Percentiles rank a stretch among this genome's conserved stretches.
Evolutionary conservation across 2,797 vertebrate species (phyloP).

Genomic region (Borostomias antarcticus): DNA sequence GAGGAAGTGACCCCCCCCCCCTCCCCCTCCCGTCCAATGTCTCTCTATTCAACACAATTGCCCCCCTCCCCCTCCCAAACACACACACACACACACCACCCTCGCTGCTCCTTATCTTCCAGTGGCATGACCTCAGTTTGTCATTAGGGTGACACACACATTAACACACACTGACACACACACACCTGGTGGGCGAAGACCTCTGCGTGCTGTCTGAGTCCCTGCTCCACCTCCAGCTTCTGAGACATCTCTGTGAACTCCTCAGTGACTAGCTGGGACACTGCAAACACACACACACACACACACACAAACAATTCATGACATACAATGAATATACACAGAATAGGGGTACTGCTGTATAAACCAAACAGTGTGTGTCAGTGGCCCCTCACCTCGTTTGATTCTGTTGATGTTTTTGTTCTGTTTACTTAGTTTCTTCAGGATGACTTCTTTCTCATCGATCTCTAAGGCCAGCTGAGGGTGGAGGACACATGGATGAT

Average conservation of each 20-base stretch:
- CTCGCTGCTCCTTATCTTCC: slow-evolving; percentile 19
- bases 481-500: background rate
- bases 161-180: slow-evolving; percentile 18
- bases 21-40: slow-evolving; percentile 18
- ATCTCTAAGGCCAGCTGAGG: slow-evolving; percentile 67
- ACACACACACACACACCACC: too few species aligned
- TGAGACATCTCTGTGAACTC: slow-evolving; percentile 78
- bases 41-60: slow-evolving; percentile 32
- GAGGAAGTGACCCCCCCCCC: slow-evolving; percentile 8
- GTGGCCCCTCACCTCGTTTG: slow-evolving; percentile 71
- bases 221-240: slow-evolving; percentile 80
- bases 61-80: slow-evolving; percentile 36
- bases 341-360: too few species aligned
- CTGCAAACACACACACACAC: slow-evolving; percentile 48
- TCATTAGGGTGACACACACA: slow-evolving; percentile 14
- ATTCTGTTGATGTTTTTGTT: slow-evolving; percentile 74
- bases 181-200: slow-evolving; percentile 80
- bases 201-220: slow-evolving; percentile 78
- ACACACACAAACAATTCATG: slow-evolving; percentile 14
- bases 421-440: slow-evolving; percentile 66
- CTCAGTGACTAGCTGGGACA: slow-evolving; percentile 76
- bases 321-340: too few species aligned
- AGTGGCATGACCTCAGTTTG: slow-evolving; percentile 13
- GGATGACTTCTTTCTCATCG: slow-evolving; percentile 69
- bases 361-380: too few species aligned